Evolutionary conservation across 2,888 invertebrate genomes (phyloP), one percentile per base, ranked within the genome.

Genomic region (Cephalotes varians): DNA sequence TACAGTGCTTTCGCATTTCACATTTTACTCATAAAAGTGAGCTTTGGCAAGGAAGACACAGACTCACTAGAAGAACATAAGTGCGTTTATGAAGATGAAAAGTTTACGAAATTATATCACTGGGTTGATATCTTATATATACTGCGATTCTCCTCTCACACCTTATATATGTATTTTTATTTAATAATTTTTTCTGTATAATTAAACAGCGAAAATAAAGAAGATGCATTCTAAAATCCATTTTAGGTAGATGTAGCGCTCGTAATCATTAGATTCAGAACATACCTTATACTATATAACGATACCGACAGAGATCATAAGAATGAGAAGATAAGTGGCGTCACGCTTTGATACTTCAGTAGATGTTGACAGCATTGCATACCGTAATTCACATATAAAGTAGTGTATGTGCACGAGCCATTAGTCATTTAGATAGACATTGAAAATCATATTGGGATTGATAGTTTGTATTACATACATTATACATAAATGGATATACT

Each of bases 351-450:
- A 71, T 77, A 77, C 71, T 77, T 71, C 15, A 77, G 34, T 69
- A 60, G 74, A 31, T 56, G 60, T 74, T 62, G 60, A 62, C 62
- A n/a, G 60, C 56, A 64, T 64, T 64, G 64, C 71, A 77, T 65
- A 76, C 49, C 51, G 51, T 49, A 76, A 64, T 56, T 64, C 56
- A 77, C 31, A 56, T 77, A 69, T 69, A 76, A 65, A 47, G 3
- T 77, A 77, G 56, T 77, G 77, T 77, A 77, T 77, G 77, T 71
- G 71, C 77, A 77, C 69, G 44, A 77, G 62, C 74, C 37, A 62
- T 74, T 74, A 74, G 71, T 77, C 34, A 77, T 77, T 77, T 77
- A 77, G 77, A 69, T 77, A 77, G 56, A 69, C 56, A 34, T 77
- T 69, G 31, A 56, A 56, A 77, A n/a, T n/a, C 56, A 31, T 77